Base-by-base conservation (phyloP, 2,888 invertebrate genomes). In the Chromoteleia sp. region DNA sequence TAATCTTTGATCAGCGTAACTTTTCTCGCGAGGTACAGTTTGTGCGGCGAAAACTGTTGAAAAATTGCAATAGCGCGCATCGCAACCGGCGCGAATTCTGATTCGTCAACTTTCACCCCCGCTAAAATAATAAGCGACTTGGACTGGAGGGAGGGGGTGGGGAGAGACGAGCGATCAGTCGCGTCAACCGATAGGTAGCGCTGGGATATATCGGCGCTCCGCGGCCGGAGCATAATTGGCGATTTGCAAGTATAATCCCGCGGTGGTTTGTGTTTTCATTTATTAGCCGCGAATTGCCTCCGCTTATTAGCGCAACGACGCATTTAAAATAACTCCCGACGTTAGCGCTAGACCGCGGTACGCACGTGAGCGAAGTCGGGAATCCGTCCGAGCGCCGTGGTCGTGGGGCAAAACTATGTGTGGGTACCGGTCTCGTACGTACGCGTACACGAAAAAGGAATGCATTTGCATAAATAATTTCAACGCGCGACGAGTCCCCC, bases 221-320 rank as follows among this genome's bases (percentile, higher is more conserved):
- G 52, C 41, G 41, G 58, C 5, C 68, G 74, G 59, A 50, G 73
- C 81, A 83, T 89, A 89, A 90, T 89, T 90, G 87, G 82, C 80
- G 83, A 90, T 90, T 88, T 89, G 88, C 89, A 89, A 89, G 88
- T 89, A 88, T 89, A 89, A 89, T 89, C 73, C 30, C 70, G 70
- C 39, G 76, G 56, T 61, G 83, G 84, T 83, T 86, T 86, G 85
- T 84, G 85, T 87, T 89, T 89, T 87, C 86, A 86, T 88, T 89
- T 88, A 88, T 89, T 88, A 88, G 82, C 86, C 87, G 88, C 86
- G 87, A 87, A 88, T 87, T 85, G 85, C 84, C 84, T 68, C 80
- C 85, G 85, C 85, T 87, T 88, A 87, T 88, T 88, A 88, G 85
- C 82, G 86, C 84, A 84, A 79, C 85, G 86, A 85, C 84, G 88